phyloP scores from a whole-genome alignment of 1,140 invertebrate species.

The Drosophila punjabiensis region DNA sequence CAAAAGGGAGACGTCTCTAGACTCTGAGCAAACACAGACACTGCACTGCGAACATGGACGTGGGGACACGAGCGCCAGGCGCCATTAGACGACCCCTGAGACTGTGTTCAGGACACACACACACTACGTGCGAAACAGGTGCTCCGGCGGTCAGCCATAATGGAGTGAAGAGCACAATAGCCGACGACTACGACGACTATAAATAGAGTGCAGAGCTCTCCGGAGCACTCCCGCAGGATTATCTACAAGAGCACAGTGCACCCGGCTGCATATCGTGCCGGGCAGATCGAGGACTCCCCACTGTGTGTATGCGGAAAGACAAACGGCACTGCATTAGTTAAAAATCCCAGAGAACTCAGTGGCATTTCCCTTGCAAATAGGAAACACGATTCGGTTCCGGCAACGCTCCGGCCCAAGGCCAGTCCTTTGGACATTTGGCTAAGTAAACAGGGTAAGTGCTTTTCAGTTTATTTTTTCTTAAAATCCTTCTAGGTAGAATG shows the following conservation, averaged over 20 bases:
- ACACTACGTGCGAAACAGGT: slow-evolving; percentile 47
- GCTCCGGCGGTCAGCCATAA: slow-evolving; percentile 47
- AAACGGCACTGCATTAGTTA: slow-evolving; percentile 33
- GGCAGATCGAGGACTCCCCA: slow-evolving; percentile 9
- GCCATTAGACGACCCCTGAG: slow-evolving; percentile 53
- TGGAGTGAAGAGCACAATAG: slow-evolving; percentile 43
- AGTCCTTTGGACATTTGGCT: neutral
- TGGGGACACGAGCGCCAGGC: slow-evolving; percentile 23
- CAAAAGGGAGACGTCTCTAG: slow-evolving; percentile 4
- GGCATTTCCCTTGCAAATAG: slow-evolving; percentile 26
- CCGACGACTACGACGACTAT: slow-evolving; percentile 47
- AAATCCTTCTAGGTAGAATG: neutral
- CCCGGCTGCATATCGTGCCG: slow-evolving; percentile 2
- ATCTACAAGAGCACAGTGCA: slow-evolving; percentile 4
- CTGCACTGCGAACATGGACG: slow-evolving; percentile 44
- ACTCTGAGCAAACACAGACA: slow-evolving; percentile 60
- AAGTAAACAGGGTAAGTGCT: slow-evolving; percentile 8
- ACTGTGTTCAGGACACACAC: slow-evolving; percentile 17
- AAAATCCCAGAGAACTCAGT: slow-evolving; percentile 14
- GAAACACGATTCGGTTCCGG: slow-evolving; percentile 15
- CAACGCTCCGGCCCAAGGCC: neutral
- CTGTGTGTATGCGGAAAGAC: slow-evolving; percentile 19
- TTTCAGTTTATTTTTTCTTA: neutral
- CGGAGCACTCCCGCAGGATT: slow-evolving; percentile 1
- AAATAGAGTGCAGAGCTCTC: slow-evolving; percentile 55